Evolutionary conservation across 2,113 vertebrate species (phyloP).

Genomic region (Zeus faber): DNA sequence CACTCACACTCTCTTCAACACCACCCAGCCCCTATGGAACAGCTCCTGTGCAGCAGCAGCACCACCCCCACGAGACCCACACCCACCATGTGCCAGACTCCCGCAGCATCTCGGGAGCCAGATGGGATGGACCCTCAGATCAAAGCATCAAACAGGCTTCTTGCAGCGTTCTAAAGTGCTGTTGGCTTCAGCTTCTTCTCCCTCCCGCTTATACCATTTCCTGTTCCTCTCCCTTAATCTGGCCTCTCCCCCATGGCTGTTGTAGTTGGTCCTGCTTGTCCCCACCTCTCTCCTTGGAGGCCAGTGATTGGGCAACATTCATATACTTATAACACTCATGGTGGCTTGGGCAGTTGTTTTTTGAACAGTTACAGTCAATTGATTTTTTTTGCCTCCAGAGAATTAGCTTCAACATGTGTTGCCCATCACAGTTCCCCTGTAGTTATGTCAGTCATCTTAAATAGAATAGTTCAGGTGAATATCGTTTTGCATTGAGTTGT

Average conservation of each 20-base stretch:
- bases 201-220: conserved; percentile 28
- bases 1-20: conserved; percentile 8
- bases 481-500: too few species aligned
- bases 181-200: conserved; percentile 37
- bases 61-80: conserved; percentile 9
- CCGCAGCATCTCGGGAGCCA: conserved; percentile 9
- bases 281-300: conserved; percentile 24
- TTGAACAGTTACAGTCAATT: too few species aligned
- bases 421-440: conserved; percentile 47
- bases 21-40: conserved; percentile 1
- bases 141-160: not conserved
- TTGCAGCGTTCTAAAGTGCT: conserved; percentile 15
- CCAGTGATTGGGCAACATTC: conserved; percentile 53
- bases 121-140: conserved; percentile 1
- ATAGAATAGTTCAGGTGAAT: too few species aligned
- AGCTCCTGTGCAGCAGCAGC: not conserved
- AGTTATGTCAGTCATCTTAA: too few species aligned
- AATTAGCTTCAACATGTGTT: conserved; percentile 34
- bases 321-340: too few species aligned
- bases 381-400: not conserved
- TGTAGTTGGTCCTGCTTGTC: conserved; percentile 25
- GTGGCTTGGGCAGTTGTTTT: too few species aligned
- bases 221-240: not conserved
- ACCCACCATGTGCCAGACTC: not conserved
- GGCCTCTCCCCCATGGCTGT: conserved; percentile 22